phyloP scores from a whole-genome alignment of 2,113 vertebrate genomes.

The Chionomys nivalis region DNA sequence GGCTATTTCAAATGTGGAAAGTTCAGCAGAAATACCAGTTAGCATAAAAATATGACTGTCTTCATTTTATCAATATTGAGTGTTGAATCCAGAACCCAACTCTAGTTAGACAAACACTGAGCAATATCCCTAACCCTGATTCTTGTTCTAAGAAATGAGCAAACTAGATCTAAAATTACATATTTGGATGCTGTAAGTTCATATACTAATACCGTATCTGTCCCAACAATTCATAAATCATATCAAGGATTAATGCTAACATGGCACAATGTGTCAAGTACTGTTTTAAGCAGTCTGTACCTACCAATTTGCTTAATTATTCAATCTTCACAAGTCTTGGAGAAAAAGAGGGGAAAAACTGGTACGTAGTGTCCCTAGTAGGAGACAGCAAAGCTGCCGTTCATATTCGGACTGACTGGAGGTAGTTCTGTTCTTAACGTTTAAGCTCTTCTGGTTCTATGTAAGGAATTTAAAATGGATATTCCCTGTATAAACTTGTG shows the following conservation, averaged over 20 bases:
- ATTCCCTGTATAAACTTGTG: background rate
- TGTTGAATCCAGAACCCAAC: background rate
- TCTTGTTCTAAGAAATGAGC: background rate
- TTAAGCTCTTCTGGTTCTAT: background rate
- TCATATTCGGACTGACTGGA: background rate
- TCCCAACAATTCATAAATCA: constrained; percentile 15
- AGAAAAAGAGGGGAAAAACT: background rate
- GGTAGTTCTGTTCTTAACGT: background rate
- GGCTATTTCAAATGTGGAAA: constrained; percentile 15
- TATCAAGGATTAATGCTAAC: background rate
- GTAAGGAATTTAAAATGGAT: constrained; percentile 50
- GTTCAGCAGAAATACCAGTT: background rate
- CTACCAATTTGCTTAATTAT: constrained; percentile 26
- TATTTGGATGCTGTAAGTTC: background rate
- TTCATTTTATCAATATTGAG: background rate
- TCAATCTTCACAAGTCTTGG: background rate
- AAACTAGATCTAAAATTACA: constrained; percentile 3
- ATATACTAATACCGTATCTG: background rate
- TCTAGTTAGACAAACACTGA: background rate
- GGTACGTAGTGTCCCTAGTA: background rate
- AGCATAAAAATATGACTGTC: background rate
- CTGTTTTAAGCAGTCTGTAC: background rate
- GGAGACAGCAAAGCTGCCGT: background rate
- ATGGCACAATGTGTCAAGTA: background rate
- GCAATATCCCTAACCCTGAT: background rate